Conservation (phyloP, 1,140 invertebrate genomes). For the Elysia chlorotica region DNA sequence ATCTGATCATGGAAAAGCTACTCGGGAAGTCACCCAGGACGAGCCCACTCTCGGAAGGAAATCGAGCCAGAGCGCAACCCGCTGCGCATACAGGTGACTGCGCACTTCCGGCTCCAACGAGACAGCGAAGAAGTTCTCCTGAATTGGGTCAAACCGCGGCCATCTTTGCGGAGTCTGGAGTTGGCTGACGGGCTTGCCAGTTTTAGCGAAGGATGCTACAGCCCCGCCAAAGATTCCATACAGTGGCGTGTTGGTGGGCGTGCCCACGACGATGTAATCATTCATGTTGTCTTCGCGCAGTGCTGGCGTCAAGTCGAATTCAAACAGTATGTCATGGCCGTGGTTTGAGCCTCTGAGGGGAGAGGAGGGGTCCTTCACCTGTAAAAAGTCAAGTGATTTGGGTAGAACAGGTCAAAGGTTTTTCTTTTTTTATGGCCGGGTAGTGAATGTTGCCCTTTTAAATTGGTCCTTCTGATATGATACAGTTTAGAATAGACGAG, state of each 20-base stretch:
- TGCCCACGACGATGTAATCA: background rate
- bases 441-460: too few species aligned
- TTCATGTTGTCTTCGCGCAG: background rate
- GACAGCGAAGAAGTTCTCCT: background rate
- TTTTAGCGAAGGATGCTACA: background rate
- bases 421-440: too few species aligned
- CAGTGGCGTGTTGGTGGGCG: background rate
- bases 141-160: background rate
- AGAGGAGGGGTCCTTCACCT: background rate
- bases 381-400: too few species aligned
- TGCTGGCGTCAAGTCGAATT: background rate
- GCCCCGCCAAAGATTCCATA: background rate
- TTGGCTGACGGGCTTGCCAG: background rate
- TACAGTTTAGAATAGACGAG: too few species aligned
- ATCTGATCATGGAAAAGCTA: too few species aligned
- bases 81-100: background rate
- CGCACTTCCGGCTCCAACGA: background rate
- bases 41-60: too few species aligned
- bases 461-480: too few species aligned
- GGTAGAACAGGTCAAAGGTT: too few species aligned
- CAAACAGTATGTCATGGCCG: background rate
- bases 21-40: too few species aligned
- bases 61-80: background rate
- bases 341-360: background rate
- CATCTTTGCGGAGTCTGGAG: background rate